These are phyloP conservation scores for Callipepla squamata DNA, from an alignment of 2,113 vertebrate species.

Conservation along the genomic window DNA sequence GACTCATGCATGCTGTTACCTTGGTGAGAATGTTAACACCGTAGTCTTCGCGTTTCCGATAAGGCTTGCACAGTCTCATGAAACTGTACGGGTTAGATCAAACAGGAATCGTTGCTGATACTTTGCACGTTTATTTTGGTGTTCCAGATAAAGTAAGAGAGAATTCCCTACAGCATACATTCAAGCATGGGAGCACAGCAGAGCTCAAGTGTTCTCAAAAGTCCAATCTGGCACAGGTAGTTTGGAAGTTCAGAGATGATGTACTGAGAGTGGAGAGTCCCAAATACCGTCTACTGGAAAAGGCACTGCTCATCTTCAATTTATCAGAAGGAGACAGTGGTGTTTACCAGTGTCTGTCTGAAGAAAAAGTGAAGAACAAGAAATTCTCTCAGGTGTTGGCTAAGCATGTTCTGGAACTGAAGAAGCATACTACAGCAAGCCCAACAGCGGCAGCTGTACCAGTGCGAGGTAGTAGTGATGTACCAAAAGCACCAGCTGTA, in stretches of 20 bases:
- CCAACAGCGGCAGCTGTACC: background rate
- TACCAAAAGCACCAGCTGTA: slow-evolving; percentile 54
- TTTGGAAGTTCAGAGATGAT: slow-evolving; percentile 87
- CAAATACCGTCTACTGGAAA: slow-evolving; percentile 86
- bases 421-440: slow-evolving; percentile 33
- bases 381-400: slow-evolving; percentile 85
- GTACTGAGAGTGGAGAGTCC: slow-evolving; percentile 82
- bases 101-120: slow-evolving; percentile 49
- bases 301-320: slow-evolving; percentile 91
- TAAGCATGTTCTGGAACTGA: slow-evolving; percentile 86
- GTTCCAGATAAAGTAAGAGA: slow-evolving; percentile 84
- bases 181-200: slow-evolving; percentile 88
- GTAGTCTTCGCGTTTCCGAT: background rate
- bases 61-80: background rate
- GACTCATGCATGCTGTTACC: slow-evolving; percentile 19
- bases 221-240: slow-evolving; percentile 89
- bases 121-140: slow-evolving; percentile 80
- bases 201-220: slow-evolving; percentile 88
- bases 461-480: slow-evolving; percentile 80
- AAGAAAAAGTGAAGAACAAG: slow-evolving; percentile 85
- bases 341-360: slow-evolving; percentile 89
- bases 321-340: slow-evolving; percentile 88
- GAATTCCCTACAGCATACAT: slow-evolving; percentile 78
- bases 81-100: slow-evolving; percentile 7
- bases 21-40: background rate